Conservation (phyloP, 1,140 invertebrate genomes). For the Eumaeus atala region DNA sequence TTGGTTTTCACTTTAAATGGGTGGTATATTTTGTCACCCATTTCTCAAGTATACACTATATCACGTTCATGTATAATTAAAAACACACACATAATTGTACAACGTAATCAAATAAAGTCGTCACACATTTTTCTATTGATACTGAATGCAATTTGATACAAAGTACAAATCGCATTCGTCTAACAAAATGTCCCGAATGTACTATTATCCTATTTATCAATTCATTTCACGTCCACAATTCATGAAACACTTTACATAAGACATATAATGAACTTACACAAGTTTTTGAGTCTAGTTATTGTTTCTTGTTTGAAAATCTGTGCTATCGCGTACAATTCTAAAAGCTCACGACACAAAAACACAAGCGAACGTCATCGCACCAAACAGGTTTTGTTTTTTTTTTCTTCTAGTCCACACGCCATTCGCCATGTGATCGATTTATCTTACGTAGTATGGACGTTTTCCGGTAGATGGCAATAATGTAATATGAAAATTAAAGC, state of each 20-base stretch:
- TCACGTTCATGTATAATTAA: conserved; percentile 29
- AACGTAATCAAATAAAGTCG: conserved; percentile 13
- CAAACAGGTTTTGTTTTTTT: conserved; percentile 64
- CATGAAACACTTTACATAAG: background rate
- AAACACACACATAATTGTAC: conserved; percentile 26
- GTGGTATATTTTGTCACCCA: conserved; percentile 62
- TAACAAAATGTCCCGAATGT: conserved; percentile 11
- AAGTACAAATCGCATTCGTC: conserved; percentile 18
- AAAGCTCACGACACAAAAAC: conserved; percentile 55
- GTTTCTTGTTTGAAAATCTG: conserved; percentile 12
- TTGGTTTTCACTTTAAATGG: conserved; percentile 61
- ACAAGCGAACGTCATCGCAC: conserved; percentile 53
- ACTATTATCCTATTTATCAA: conserved; percentile 22
- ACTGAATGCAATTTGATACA: conserved; percentile 10
- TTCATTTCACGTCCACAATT: conserved; percentile 13
- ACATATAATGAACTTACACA: background rate
- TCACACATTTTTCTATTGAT: conserved; percentile 20
- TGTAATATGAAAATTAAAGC: no score
- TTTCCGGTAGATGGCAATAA: conserved; percentile 45
- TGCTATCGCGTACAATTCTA: conserved; percentile 32
- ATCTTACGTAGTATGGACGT: conserved; percentile 22
- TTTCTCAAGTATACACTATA: conserved; percentile 47
- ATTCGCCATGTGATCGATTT: conserved; percentile 50
- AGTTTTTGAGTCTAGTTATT: background rate
- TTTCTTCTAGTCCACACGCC: conserved; percentile 22